Conservation (phyloP, 2,888 invertebrate species). For the Desoria tigrina region DNA sequence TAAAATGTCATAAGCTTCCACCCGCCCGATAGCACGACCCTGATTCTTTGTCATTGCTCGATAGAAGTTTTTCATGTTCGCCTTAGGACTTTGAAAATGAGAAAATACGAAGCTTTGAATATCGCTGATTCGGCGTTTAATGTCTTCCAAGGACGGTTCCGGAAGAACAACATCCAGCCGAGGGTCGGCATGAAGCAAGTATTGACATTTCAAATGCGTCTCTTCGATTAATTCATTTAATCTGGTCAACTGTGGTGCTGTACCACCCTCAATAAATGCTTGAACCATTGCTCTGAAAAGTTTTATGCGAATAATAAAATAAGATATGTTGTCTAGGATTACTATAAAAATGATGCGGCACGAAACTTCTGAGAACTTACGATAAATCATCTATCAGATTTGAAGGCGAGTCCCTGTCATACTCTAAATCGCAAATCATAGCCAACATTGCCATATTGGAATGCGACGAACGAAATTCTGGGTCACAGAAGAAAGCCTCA, state of each 20-base stretch:
- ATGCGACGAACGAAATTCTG: conserved; percentile 10
- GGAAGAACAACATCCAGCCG: background rate
- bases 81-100: conserved; percentile 21
- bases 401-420: conserved; percentile 22
- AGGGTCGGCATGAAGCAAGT: conserved; percentile 16
- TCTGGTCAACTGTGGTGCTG: conserved; percentile 20
- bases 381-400: conserved; percentile 30
- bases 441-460: conserved; percentile 27
- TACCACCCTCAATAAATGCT: conserved; percentile 25
- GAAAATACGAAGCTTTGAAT: conserved; percentile 26
- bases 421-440: conserved; percentile 33
- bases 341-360: no score
- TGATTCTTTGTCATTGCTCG: conserved; percentile 14
- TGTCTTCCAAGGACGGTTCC: background rate
- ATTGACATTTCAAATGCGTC: conserved; percentile 26
- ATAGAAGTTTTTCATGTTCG: conserved; percentile 19
- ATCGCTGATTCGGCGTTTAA: conserved; percentile 12
- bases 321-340: no score
- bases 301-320: background rate
- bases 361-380: no score
- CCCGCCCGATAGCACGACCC: conserved; percentile 25
- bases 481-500: conserved; percentile 32
- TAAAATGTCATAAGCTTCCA: conserved; percentile 27
- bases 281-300: conserved; percentile 24
- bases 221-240: conserved; percentile 35